Evolutionary conservation across 2,113 vertebrate species (phyloP).

Genomic region (Stictonetta naevosa): DNA sequence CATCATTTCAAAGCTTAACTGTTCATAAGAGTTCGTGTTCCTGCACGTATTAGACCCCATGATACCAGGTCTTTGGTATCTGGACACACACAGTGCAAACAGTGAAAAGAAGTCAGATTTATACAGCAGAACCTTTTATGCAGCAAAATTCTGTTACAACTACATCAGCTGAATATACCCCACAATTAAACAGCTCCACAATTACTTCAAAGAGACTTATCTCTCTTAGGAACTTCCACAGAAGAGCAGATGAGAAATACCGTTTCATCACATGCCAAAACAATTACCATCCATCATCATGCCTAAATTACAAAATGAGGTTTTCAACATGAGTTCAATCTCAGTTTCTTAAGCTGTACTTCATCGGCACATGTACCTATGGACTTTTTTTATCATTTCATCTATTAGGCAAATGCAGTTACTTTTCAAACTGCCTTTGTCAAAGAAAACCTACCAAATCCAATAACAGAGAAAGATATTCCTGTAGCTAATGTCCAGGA

Average conservation of each 20-base stretch:
- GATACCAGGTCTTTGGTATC: not conserved
- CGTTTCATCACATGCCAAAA: not conserved
- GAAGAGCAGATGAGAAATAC: not conserved
- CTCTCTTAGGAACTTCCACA: not conserved
- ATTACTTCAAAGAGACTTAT: not conserved
- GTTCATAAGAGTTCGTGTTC: not conserved
- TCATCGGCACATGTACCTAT: not conserved
- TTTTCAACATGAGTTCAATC: not conserved
- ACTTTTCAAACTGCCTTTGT: not conserved
- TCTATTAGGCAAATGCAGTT: not conserved
- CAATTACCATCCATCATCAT: not conserved
- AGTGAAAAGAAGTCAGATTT: not conserved
- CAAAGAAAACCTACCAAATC: not conserved
- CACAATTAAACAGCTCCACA: not conserved
- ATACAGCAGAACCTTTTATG: not conserved
- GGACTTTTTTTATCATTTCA: not conserved
- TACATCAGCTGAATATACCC: not conserved
- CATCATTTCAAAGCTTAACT: rapidly evolving
- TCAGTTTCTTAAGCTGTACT: not conserved
- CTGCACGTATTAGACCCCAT: not conserved
- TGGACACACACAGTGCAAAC: not conserved
- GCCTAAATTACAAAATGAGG: not conserved
- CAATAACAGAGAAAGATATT: not conserved
- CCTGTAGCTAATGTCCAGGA: not conserved
- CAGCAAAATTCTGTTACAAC: not conserved